Percentiles rank a stretch among this genome's conserved stretches.
These are phyloP conservation scores for Ceratitis capitata DNA, from an alignment of 1,140 invertebrate genomes.

Conservation along the genomic window DNA sequence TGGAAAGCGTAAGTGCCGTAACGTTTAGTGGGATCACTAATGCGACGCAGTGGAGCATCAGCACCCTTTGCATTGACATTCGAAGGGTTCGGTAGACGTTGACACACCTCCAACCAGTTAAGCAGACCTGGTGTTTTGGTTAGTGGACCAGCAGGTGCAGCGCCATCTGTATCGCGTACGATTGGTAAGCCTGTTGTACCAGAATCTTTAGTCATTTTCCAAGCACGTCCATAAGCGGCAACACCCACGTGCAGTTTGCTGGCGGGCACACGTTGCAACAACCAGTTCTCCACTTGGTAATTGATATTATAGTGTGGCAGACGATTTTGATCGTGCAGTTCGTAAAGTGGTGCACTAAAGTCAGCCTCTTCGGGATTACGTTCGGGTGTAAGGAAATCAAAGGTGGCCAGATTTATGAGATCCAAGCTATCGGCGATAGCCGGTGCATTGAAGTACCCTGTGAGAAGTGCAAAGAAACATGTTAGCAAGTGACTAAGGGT, in stretches of 20 bases:
- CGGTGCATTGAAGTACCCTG: slow-evolving; percentile 82
- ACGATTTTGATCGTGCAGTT: slow-evolving; percentile 71
- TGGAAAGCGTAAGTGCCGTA: slow-evolving; percentile 81
- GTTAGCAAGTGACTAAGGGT: not conserved
- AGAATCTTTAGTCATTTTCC: slow-evolving; percentile 78
- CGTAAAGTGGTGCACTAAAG: slow-evolving; percentile 76
- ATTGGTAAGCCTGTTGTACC: slow-evolving; percentile 80
- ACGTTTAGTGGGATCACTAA: slow-evolving; percentile 78
- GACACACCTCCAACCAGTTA: slow-evolving; percentile 84
- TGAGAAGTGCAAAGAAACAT: not conserved
- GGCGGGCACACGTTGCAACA: slow-evolving; percentile 72
- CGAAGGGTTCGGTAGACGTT: slow-evolving; percentile 73
- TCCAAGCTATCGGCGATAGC: slow-evolving; percentile 79
- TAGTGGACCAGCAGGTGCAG: slow-evolving; percentile 72
- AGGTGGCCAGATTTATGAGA: slow-evolving; percentile 80
- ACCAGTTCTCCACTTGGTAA: slow-evolving; percentile 71
- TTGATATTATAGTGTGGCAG: slow-evolving; percentile 75
- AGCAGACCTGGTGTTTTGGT: slow-evolving; percentile 79
- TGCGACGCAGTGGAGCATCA: slow-evolving; percentile 72
- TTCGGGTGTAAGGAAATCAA: slow-evolving; percentile 80
- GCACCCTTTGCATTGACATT: slow-evolving; percentile 70
- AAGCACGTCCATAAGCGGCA: slow-evolving; percentile 83
- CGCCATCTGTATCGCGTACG: slow-evolving; percentile 70
- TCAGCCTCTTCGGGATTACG: slow-evolving; percentile 81
- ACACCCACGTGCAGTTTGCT: slow-evolving; percentile 86